Conservation (phyloP, 2,888 invertebrate genomes). For the Lepetodrilus schrolli region DNA sequence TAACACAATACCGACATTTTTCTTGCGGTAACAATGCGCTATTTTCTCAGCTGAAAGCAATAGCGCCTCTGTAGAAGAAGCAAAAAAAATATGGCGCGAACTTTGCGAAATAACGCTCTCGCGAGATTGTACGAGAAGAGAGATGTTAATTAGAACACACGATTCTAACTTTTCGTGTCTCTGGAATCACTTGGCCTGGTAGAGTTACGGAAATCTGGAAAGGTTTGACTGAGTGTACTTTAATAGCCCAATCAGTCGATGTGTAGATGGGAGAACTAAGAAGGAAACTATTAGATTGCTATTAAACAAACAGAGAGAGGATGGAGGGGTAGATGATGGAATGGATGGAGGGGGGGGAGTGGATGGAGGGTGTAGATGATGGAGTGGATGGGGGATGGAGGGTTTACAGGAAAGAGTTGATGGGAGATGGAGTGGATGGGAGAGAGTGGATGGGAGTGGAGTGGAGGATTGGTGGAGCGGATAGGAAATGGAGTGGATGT, state of each 20-base stretch:
- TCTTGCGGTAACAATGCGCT: conserved; percentile 3
- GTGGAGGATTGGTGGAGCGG: background rate
- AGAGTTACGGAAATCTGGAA: conserved; percentile 16
- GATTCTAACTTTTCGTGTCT: background rate
- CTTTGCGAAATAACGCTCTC: background rate
- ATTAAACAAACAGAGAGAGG: conserved; percentile 10
- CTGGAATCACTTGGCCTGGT: background rate
- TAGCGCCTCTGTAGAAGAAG: conserved; percentile 10
- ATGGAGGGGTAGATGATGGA: background rate
- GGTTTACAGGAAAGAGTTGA: background rate
- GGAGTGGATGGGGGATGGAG: background rate
- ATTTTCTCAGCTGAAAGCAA: conserved; percentile 25
- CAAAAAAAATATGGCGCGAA: background rate
- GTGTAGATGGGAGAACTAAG: background rate
- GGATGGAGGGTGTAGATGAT: background rate
- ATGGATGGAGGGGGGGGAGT: background rate
- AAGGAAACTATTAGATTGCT: conserved; percentile 22
- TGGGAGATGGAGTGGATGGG: background rate
- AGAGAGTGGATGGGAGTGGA: background rate
- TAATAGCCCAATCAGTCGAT: conserved; percentile 13
- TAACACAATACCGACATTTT: conserved; percentile 1
- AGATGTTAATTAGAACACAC: conserved; percentile 23
- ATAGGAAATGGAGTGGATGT: too few relatives aligned
- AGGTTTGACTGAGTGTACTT: background rate
- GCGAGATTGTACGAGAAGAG: background rate